Evolutionary conservation across 2,888 invertebrate genomes (phyloP).

Genomic region (Balanococcus diminutus): DNA sequence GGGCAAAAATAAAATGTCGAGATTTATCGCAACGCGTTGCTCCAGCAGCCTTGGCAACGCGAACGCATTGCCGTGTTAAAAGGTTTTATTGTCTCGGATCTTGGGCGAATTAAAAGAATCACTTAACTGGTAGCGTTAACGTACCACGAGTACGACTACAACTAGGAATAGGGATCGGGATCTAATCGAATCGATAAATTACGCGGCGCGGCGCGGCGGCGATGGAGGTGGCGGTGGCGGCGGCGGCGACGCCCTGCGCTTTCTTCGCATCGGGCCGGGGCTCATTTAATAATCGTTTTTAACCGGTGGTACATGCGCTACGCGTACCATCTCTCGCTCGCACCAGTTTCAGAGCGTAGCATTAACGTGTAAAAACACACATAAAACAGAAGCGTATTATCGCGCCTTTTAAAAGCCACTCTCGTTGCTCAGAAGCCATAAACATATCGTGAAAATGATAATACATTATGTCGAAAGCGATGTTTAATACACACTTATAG

Average conservation of each 20-base stretch:
- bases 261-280: too few species aligned
- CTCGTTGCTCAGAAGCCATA: constrained; percentile 29
- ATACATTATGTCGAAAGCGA: constrained; percentile 45
- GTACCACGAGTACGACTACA: not conserved
- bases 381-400: constrained; percentile 26
- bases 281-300: not conserved
- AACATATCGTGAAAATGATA: constrained; percentile 49
- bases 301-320: not conserved
- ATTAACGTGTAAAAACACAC: not conserved
- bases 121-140: not conserved
- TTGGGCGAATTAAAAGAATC: constrained; percentile 7
- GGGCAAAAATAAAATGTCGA: not conserved
- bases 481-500: constrained; percentile 32
- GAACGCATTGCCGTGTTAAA: not conserved
- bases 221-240: too few species aligned
- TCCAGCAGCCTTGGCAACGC: not conserved
- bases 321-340: not conserved
- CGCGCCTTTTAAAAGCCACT: constrained; percentile 23
- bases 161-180: not conserved
- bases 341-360: not conserved
- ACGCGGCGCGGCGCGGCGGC: not conserved
- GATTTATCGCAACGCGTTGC: not conserved
- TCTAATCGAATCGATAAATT: constrained; percentile 32
- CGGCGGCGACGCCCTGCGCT: not conserved
- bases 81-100: not conserved